Evolutionary conservation across 2,888 invertebrate genomes (phyloP).

Genomic region (Xylota segnis): DNA sequence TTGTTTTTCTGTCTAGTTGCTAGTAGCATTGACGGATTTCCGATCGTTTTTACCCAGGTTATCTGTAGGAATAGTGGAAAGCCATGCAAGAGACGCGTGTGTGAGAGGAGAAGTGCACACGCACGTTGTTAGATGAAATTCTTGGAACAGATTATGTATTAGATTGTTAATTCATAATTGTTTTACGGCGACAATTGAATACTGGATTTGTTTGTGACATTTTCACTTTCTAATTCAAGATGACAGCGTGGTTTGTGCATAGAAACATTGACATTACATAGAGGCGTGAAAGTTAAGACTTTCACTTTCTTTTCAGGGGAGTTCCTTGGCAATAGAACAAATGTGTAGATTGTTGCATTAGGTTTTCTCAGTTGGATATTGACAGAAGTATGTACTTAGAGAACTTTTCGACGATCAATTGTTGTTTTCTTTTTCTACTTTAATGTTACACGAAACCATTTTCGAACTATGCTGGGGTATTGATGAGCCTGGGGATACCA

Average conservation of each 20-base stretch:
- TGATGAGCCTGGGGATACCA: too few species aligned
- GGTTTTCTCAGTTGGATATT: not conserved
- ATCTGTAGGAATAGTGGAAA: not conserved
- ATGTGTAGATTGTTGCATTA: not conserved
- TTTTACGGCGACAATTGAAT: constrained; percentile 25
- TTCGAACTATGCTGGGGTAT: too few species aligned
- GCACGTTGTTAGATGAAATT: constrained; percentile 43
- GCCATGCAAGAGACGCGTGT: constrained; percentile 7
- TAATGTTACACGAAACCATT: too few species aligned
- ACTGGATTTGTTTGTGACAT: constrained; percentile 32
- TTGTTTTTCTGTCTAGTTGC: constrained; percentile 36
- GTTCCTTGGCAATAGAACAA: not conserved
- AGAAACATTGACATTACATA: constrained; percentile 27
- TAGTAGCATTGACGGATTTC: constrained; percentile 54
- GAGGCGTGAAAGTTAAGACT: constrained; percentile 46
- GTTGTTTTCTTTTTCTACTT: too few species aligned
- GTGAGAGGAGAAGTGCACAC: not conserved
- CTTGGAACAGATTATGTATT: constrained; percentile 44
- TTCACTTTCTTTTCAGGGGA: constrained; percentile 56
- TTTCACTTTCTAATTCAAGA: constrained; percentile 49
- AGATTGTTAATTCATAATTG: constrained; percentile 32
- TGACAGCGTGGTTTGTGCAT: constrained; percentile 4
- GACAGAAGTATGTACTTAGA: not conserved
- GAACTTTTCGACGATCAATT: too few species aligned
- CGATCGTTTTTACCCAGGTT: constrained; percentile 13